Evolutionary conservation across 2,797 vertebrate genomes (phyloP), one percentile per base, ranked within the genome.

Genomic region (Gorsachius magnificus): DNA sequence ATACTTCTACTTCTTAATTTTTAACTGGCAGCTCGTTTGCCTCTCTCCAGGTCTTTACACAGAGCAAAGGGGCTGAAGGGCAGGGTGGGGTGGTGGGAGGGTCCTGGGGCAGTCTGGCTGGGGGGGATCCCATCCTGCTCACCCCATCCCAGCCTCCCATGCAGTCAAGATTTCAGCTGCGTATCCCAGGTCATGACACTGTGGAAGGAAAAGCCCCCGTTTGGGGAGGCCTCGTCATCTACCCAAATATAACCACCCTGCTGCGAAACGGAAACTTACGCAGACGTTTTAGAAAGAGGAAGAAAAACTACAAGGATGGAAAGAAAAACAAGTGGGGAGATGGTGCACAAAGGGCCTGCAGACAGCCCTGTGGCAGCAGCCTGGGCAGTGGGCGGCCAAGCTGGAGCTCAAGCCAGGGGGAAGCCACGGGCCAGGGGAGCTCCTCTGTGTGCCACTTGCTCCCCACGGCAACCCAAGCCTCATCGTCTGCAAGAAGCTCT

Each of bases 11-110:
- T 81, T 36, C 70, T 71, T 58, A n/a, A 54, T 66, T 77, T 81
- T 60, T 16, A 25, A 22, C 10, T 8, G 22, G 29, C 0, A 2
- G 7, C 10, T 60, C 2, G 0, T 26, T 50, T 16, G 10, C 33
- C n/a, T 51, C 36, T 24, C 33, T 26, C 41, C 0, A 0, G 24
- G 15, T 61, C 53, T 63, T 50, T 21, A 18, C 63, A n/a, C 28
- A 35, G n/a, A 80, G 56, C 1, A 1, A 80, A 56, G 16, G 12
- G 36, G 20, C 28, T 18, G 5, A 74, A 53, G 63, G 54, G 43
- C 36, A 51, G 33, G 10, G 12, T 28, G 46, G 5, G 56, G 5
- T 54, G 45, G 31, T 60, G 31, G 21, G 20, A n/a, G 46, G 51
- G 22, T 84, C 13, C 6, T 1, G 10, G 6, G 28, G 8, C 14